Evolutionary conservation across 2,113 vertebrate genomes (phyloP), one percentile per base, ranked within the genome.

Genomic region (Thamnaconus septentrionalis): DNA sequence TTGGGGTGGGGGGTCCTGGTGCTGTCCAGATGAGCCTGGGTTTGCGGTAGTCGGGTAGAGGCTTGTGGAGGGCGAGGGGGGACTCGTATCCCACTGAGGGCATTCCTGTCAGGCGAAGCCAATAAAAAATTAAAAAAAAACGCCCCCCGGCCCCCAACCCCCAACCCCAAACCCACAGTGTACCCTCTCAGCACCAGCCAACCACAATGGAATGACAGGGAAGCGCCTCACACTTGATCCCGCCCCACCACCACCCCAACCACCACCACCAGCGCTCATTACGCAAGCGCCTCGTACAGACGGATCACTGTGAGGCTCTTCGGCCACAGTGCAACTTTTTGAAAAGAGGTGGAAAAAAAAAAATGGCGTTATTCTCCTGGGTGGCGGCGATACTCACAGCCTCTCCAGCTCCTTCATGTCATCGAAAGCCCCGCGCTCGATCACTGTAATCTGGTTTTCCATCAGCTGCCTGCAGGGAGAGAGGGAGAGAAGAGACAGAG

Each of bases 371-470:
- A 71, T 71, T 59, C 66, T 64, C 9, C 49, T 64, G 9, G 56
- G 46, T 46, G 42, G 59, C 57, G 77, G 66, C 78, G 64, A 55
- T 83, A 98, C 97, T 98, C 80, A 99, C 97, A 99, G 94, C 62
- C 97, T 91, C 88, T 99, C 97, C 81, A 99, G 91, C 84, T 99
- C 96, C 91, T 94, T 98, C 96, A 98, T 93, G 91, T 99, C 97
- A 47, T 99, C 96, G 0, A 99, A 98, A 3, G 94, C 96, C 4
- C 97, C 96, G 0, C 95, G 93, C 73, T 99, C 97, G 63, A 99
- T 94, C 2, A 69, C 71, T 41, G 80, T 93, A 71, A 99, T 97
- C 91, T 98, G 96, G 91, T 99, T 99, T 88, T 98, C 97, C 97
- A 99, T 98, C 86, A 99, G 92, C 88, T 99, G 97, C 90, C 97